Conservation (phyloP, 2,888 invertebrate genomes). For the Nemotelus pantherinus region DNA sequence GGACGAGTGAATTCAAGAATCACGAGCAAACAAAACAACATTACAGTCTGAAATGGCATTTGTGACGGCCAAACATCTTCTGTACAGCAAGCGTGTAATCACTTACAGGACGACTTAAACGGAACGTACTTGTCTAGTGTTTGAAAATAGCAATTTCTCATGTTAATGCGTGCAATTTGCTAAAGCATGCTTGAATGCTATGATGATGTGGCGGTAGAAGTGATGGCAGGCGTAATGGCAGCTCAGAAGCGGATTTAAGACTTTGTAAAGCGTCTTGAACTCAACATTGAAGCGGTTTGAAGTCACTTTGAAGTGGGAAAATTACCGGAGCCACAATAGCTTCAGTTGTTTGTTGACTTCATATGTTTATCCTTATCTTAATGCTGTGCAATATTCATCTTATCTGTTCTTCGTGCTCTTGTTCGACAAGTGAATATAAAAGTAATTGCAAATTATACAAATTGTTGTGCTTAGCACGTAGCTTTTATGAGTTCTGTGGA, state of each 20-base stretch:
- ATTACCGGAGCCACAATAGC: conserved; percentile 33
- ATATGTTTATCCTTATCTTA: conserved; percentile 27
- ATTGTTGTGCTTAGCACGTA: conserved; percentile 13
- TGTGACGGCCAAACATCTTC: not conserved
- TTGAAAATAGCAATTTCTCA: conserved; percentile 40
- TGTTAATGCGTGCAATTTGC: conserved; percentile 43
- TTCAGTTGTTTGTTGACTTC: conserved; percentile 1
- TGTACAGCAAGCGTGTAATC: conserved; percentile 14
- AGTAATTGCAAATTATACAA: conserved; percentile 25
- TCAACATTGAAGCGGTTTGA: conserved; percentile 15
- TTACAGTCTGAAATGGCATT: not conserved
- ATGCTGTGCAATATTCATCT: conserved; percentile 27
- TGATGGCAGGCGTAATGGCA: not conserved
- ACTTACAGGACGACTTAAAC: conserved; percentile 37
- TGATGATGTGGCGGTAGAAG: not conserved
- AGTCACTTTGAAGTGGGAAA: conserved; percentile 34
- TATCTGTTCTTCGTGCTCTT: not conserved
- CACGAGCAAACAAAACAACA: not conserved
- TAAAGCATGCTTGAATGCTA: conserved; percentile 25
- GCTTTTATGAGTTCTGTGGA: not conserved
- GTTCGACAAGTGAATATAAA: conserved; percentile 27
- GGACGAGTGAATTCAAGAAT: not conserved
- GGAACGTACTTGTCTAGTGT: conserved; percentile 36
- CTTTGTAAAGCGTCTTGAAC: not conserved
- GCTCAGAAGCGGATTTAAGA: not conserved